Conservation (phyloP, 2,113 vertebrate species). For the Salvator merianae region DNA sequence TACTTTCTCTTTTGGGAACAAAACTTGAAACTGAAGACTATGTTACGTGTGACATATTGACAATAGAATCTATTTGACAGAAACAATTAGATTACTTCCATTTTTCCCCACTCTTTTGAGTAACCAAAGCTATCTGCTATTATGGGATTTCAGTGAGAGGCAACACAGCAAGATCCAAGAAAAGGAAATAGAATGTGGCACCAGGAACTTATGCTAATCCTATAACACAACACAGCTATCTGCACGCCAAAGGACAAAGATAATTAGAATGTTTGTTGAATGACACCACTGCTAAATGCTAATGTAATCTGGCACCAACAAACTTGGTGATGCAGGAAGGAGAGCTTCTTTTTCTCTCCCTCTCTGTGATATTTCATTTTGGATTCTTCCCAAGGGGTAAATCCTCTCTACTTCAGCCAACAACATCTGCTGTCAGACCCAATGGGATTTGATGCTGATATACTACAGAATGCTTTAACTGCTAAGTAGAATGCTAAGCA, state of each 20-base stretch:
- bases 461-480: background rate
- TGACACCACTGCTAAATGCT: accelerated
- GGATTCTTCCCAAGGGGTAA: background rate
- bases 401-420: background rate
- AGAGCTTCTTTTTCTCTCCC: background rate
- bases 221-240: background rate
- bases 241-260: background rate
- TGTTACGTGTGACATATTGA: accelerated
- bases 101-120: background rate
- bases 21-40: background rate
- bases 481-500: background rate
- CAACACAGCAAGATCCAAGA: accelerated
- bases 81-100: background rate
- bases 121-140: background rate
- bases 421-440: background rate
- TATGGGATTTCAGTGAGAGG: background rate
- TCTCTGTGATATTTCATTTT: background rate
- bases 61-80: too few relatives aligned
- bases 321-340: background rate
- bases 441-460: background rate
- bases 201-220: slow-evolving; percentile 7
- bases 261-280: background rate
- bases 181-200: background rate
- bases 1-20: slow-evolving; percentile 21
- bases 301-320: background rate